These are phyloP conservation scores for Phalacrocorax brasilianus DNA, from an alignment of 2,113 vertebrate species.

Conservation along the genomic window DNA sequence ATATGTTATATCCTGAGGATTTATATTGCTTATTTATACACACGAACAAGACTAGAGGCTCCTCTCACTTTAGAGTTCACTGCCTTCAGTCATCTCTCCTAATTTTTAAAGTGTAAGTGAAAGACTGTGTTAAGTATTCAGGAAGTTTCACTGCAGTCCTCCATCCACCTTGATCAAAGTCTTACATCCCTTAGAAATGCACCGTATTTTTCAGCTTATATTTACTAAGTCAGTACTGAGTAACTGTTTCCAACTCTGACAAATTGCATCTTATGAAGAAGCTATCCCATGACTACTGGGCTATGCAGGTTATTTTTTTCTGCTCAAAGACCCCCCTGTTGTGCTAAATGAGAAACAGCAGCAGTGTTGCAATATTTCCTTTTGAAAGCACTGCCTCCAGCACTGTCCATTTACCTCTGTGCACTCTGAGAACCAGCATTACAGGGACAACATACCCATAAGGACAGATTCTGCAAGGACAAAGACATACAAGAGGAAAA, in stretches of 20 bases:
- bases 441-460: neutral
- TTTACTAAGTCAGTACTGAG: neutral
- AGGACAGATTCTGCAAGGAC: neutral
- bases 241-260: neutral
- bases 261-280: neutral
- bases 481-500: neutral
- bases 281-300: neutral
- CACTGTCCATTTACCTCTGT: neutral
- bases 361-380: neutral
- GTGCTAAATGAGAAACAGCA: neutral
- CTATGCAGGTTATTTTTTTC: neutral
- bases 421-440: neutral
- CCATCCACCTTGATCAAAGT: fast-evolving
- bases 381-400: neutral
- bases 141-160: neutral
- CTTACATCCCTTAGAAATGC: neutral
- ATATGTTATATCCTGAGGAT: neutral
- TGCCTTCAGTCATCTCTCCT: neutral
- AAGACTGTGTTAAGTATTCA: neutral
- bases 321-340: neutral
- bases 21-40: neutral
- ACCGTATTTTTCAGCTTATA: neutral
- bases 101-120: neutral
- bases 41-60: neutral
- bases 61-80: neutral